Evolutionary conservation across 2,797 vertebrate genomes (phyloP).

Genomic region (Diplodus puntazzo): DNA sequence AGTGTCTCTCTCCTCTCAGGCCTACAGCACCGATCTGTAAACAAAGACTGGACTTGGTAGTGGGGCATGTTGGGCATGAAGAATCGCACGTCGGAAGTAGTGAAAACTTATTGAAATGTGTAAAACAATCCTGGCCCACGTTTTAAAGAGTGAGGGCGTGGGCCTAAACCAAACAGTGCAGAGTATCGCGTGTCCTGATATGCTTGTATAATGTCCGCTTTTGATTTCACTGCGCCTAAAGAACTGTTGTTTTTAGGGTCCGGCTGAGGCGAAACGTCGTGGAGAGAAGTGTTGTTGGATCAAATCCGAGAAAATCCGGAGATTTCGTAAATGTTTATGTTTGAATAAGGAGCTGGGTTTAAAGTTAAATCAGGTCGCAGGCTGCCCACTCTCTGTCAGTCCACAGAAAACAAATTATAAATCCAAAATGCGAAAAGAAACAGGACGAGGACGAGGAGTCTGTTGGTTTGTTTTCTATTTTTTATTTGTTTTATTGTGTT

Average conservation of each 20-base stretch:
- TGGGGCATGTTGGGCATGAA: conserved; percentile 36
- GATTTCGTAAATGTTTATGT: conserved; percentile 59
- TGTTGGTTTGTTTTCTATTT: too few relatives aligned
- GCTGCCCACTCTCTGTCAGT: background rate
- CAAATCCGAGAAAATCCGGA: conserved; percentile 57
- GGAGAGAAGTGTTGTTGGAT: conserved; percentile 31
- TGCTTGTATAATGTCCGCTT: conserved; percentile 37
- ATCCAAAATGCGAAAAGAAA: background rate
- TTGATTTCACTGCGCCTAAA: conserved; percentile 53
- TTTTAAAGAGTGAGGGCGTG: conserved; percentile 37
- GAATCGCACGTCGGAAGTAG: conserved; percentile 47
- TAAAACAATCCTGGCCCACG: conserved; percentile 13
- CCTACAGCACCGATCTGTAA: conserved; percentile 61
- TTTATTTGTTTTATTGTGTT: too few relatives aligned
- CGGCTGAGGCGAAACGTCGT: conserved; percentile 3
- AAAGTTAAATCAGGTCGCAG: conserved; percentile 20
- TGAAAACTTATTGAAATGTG: conserved; percentile 46
- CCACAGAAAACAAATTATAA: conserved; percentile 19
- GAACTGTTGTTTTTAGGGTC: conserved; percentile 27
- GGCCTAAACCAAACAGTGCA: conserved; percentile 36
- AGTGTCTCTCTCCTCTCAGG: conserved; percentile 62
- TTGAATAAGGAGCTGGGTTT: conserved; percentile 30
- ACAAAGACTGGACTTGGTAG: conserved; percentile 61
- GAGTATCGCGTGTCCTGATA: conserved; percentile 54
- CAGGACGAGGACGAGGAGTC: background rate